Conservation (phyloP, 2,797 vertebrate species). For the Lacerta bilineata region DNA sequence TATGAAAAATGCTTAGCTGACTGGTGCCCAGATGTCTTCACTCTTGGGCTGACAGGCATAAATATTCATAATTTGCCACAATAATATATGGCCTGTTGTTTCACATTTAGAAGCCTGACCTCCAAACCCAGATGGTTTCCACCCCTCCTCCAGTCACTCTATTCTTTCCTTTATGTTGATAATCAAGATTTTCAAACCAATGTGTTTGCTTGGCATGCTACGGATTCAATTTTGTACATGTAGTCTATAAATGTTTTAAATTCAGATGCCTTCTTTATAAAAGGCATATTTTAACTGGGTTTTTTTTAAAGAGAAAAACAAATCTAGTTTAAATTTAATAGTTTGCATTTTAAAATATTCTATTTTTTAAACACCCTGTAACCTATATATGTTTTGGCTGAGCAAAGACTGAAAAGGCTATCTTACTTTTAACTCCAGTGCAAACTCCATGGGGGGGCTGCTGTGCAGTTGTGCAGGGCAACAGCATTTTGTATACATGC, state of each 20-base stretch:
- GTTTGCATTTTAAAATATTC: background rate
- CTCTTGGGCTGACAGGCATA: constrained; percentile 14
- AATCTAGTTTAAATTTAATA: background rate
- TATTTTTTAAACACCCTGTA: background rate
- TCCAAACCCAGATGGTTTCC: background rate
- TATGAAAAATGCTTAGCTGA: background rate
- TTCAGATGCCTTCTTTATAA: background rate
- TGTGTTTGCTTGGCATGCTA: no score
- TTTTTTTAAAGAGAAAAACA: background rate
- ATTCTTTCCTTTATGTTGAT: background rate
- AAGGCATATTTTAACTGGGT: background rate
- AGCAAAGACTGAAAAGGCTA: background rate
- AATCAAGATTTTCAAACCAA: background rate
- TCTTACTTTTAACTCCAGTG: background rate
- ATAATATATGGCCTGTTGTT: constrained; percentile 8
- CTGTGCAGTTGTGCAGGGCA: background rate
- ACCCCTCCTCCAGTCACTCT: background rate
- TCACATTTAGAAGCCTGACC: background rate
- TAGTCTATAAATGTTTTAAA: background rate
- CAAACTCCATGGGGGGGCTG: background rate
- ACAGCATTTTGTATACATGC: background rate
- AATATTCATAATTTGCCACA: background rate
- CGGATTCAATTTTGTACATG: background rate
- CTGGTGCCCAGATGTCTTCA: background rate
- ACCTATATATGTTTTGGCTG: background rate